Conservation (phyloP, 2,113 vertebrate species). For the Capreolus pygargus region DNA sequence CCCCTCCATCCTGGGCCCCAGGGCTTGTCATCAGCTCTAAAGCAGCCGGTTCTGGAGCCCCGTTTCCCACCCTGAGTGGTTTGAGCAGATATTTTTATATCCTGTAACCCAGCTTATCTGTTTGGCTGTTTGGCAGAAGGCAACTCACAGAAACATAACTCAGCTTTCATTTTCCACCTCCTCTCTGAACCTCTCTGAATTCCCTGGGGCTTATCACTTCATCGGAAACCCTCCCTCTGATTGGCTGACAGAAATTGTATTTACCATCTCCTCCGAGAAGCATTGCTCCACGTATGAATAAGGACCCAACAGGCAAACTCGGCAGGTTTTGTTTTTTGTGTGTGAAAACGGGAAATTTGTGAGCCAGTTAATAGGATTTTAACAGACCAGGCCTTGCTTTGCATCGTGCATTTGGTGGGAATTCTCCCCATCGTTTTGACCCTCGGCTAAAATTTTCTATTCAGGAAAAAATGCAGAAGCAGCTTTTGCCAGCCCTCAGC, state of each 20-base stretch:
- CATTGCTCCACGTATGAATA: conserved; percentile 65
- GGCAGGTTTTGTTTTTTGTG: conserved; percentile 32
- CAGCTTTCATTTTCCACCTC: conserved; percentile 71
- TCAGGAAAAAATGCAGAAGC: conserved; percentile 34
- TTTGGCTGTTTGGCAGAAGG: conserved; percentile 47
- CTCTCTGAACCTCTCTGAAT: conserved; percentile 67
- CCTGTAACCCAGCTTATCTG: conserved; percentile 52
- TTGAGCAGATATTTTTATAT: conserved; percentile 51
- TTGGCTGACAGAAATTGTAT: conserved; percentile 68
- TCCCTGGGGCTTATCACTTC: conserved; percentile 66
- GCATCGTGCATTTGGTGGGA: conserved; percentile 23
- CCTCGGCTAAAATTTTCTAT: conserved; percentile 32
- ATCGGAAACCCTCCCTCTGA: conserved; percentile 56
- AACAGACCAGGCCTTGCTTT: conserved; percentile 62
- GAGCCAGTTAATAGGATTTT: conserved; percentile 77
- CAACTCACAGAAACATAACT: conserved; percentile 56
- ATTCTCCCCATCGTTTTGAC: not conserved
- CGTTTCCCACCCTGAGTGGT: conserved; percentile 38
- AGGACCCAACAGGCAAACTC: conserved; percentile 70
- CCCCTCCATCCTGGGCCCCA: not conserved
- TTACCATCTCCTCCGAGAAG: conserved; percentile 64
- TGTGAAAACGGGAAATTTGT: conserved; percentile 72
- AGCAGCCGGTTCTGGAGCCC: not conserved
- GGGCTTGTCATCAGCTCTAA: not conserved
- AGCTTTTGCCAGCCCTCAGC: not conserved